Evolutionary conservation across 1,140 invertebrate genomes (phyloP), one percentile per base, ranked within the genome.

Genomic region (Halesus radiatus): DNA sequence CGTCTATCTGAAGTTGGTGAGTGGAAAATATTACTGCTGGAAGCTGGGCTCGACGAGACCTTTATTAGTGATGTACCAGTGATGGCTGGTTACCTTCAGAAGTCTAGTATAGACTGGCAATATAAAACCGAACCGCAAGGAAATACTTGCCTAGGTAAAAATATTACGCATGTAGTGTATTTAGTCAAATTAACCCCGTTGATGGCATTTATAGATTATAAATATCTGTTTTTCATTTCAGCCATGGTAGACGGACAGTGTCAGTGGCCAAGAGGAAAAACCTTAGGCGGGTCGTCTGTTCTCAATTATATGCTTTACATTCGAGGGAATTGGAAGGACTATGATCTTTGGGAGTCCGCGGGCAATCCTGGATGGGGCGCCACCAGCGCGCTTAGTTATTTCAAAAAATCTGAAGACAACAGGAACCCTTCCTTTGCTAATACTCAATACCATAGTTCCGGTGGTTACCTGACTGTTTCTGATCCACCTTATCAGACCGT

Each of bases 231-330:
- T 45, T 45, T 1, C 13, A 5, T 8, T 45, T 45, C 37, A 45
- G 37, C 37, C 8, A 93, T 93, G 90, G 93, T 94, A 83, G 93
- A 93, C 64, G 92, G 92, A 58, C 90, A 94, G 50, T 96, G 95
- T 86, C 96, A 95, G 84, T 96, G 95, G 95, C 95, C 96, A 0
- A 87, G 95, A 53, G 95, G 95, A 13, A 96, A 96, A 85, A 94
- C 96, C 0, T 88, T 97, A 0, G 98, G 97, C 1, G 98, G 98
- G 0, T 97, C 95, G 0, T 96, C 95, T 60, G 96, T 96, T 0
- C 89, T 99, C 0, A 99, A 99, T 86, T 98, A 98, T 84, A 98
- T 99, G 98, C 92, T 98, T 0, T 99, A 99, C 86, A 96, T 98
- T 0, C 89, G 97, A 81, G 98, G 95, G 62, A 92, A 94, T 87